Evolutionary conservation across 1,140 invertebrate species (phyloP).

Genomic region (Apocrypta bakeri): DNA sequence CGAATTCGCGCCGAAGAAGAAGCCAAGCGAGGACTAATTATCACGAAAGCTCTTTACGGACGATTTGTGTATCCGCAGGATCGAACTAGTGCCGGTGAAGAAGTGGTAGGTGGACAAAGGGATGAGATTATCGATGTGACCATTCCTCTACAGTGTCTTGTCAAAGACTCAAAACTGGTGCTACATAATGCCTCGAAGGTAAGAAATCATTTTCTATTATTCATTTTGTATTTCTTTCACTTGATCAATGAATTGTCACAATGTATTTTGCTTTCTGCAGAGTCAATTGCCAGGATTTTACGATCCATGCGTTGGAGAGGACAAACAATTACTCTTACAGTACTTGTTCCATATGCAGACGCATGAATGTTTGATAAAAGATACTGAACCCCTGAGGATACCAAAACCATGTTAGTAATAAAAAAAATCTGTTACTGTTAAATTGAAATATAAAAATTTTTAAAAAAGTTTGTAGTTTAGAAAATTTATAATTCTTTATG

Average conservation of each 20-base stretch:
- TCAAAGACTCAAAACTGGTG: constrained; percentile 91
- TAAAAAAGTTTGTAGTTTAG: neutral
- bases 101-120: constrained; percentile 61
- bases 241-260: neutral
- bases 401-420: constrained; percentile 79
- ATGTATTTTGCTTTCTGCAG: constrained; percentile 74
- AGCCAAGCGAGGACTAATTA: constrained; percentile 86
- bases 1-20: constrained; percentile 86
- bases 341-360: constrained; percentile 88
- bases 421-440: neutral
- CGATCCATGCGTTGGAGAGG: constrained; percentile 95
- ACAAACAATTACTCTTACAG: constrained; percentile 90
- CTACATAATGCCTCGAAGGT: constrained; percentile 93
- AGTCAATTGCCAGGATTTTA: constrained; percentile 96
- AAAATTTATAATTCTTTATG: neutral
- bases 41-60: constrained; percentile 90
- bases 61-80: constrained; percentile 75
- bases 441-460: neutral
- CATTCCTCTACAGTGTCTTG: constrained; percentile 93
- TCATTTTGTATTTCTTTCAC: constrained; percentile 43
- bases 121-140: constrained; percentile 92
- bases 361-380: constrained; percentile 87
- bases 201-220: constrained; percentile 54
- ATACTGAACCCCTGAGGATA: constrained; percentile 86
- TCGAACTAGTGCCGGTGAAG: constrained; percentile 55